Conservation (phyloP, 2,113 vertebrate genomes). For the Phalacrocorax carbo region DNA sequence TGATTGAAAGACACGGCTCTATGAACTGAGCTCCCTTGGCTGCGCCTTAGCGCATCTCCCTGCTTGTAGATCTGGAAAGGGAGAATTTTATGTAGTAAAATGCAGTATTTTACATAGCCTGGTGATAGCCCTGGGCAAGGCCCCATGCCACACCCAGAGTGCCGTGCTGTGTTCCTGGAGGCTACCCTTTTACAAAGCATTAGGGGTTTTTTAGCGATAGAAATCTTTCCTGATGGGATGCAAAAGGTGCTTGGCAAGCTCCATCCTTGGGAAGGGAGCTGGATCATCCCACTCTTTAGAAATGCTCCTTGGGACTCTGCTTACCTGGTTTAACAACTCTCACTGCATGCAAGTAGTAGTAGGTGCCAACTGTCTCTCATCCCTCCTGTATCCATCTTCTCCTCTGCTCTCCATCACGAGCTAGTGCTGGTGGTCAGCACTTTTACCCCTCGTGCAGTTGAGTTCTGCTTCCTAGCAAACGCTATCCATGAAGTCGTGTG, state of each 20-base stretch:
- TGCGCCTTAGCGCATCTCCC: background rate
- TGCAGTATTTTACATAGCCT: background rate
- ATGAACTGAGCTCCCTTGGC: background rate
- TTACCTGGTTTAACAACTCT: slow-evolving; percentile 63
- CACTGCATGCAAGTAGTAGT: slow-evolving; percentile 76
- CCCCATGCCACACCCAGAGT: fast-evolving
- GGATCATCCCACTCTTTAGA: background rate
- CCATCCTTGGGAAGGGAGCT: background rate
- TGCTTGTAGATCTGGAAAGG: background rate
- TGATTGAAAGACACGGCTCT: background rate
- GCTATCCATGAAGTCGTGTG: background rate
- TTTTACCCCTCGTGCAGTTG: background rate
- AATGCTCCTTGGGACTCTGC: slow-evolving; percentile 21
- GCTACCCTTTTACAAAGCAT: slow-evolving; percentile 14
- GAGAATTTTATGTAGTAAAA: background rate
- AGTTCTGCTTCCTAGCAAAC: slow-evolving; percentile 64
- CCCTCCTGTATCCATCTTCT: slow-evolving; percentile 20
- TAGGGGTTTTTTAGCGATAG: background rate
- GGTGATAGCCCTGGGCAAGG: fast-evolving
- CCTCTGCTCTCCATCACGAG: slow-evolving; percentile 4
- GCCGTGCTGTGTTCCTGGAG: slow-evolving; percentile 47
- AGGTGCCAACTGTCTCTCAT: slow-evolving; percentile 36
- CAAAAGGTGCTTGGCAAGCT: background rate
- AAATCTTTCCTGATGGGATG: background rate
- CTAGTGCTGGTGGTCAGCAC: background rate